Conservation (phyloP, 2,888 invertebrate species). For the Drosophila mercatorum region DNA sequence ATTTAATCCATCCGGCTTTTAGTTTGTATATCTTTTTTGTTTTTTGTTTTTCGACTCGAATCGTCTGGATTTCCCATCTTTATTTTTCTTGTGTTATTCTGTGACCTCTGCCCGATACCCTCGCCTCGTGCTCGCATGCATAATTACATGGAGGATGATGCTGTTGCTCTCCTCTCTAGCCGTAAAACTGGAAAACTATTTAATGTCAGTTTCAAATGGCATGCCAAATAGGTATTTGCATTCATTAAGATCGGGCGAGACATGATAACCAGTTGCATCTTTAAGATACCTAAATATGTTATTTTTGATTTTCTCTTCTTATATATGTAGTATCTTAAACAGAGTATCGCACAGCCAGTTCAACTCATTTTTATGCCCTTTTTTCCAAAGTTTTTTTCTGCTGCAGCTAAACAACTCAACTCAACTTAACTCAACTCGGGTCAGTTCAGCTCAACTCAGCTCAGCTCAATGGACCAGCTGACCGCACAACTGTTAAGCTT, state of each 20-base stretch:
- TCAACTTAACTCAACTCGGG: conserved; percentile 1
- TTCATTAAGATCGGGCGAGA: not conserved
- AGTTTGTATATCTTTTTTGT: conserved; percentile 57
- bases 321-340: not conserved
- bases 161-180: not conserved
- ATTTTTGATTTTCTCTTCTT: no score
- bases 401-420: conserved; percentile 15
- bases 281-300: not conserved
- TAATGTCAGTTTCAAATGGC: conserved; percentile 6
- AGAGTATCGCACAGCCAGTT: conserved; percentile 1
- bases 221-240: conserved; percentile 4
- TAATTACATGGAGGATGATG: conserved; percentile 21
- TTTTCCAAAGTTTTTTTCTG: conserved; percentile 2
- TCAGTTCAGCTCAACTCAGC: not conserved
- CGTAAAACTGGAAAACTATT: conserved; percentile 2
- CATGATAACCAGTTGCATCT: not conserved
- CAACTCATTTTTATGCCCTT: not conserved
- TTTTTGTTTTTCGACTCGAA: conserved; percentile 17
- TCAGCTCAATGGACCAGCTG: conserved; percentile 10
- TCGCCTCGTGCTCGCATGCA: conserved; percentile 17
- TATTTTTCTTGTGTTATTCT: conserved; percentile 1
- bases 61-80: conserved; percentile 20
- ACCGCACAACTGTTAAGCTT: conserved; percentile 12
- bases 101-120: conserved; percentile 5
- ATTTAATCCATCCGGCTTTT: conserved; percentile 74